These are phyloP conservation scores for Indri indri DNA, from an alignment of 2,113 vertebrate species.

Conservation along the genomic window DNA sequence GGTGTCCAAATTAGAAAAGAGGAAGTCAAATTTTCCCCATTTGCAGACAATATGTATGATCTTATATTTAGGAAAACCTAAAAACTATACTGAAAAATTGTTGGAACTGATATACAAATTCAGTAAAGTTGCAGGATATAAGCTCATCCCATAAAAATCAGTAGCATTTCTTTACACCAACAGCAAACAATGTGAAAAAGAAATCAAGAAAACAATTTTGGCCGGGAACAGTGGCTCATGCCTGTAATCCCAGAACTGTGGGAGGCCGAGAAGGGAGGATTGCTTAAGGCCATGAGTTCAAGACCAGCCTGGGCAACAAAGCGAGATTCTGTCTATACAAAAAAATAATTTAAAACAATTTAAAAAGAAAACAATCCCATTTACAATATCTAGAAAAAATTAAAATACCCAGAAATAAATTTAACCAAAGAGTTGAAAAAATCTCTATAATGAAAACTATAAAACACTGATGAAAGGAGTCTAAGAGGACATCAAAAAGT, in stretches of 20 bases:
- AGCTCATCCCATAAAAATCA: not conserved
- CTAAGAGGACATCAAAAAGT: not conserved
- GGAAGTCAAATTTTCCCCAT: not conserved
- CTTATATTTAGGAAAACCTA: not conserved
- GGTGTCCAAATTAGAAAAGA: not conserved
- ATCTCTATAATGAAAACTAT: not conserved
- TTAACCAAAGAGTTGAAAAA: not conserved
- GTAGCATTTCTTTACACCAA: not conserved
- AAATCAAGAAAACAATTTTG: not conserved
- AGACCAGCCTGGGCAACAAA: no score
- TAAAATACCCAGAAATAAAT: not conserved
- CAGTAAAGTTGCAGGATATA: not conserved
- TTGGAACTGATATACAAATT: not conserved
- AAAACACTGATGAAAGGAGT: not conserved
- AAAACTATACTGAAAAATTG: not conserved
- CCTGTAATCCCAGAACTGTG: no score
- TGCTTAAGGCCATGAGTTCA: no score
- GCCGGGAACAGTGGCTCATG: no score
- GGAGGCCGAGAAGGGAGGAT: no score
- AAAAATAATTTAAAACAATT: no score
- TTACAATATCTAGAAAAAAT: not conserved
- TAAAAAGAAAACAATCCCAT: not conserved
- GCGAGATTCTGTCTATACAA: no score
- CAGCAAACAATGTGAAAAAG: not conserved
- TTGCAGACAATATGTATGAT: not conserved